Evolutionary conservation across 2,888 invertebrate genomes (phyloP).

Genomic region (Syritta pipiens): DNA sequence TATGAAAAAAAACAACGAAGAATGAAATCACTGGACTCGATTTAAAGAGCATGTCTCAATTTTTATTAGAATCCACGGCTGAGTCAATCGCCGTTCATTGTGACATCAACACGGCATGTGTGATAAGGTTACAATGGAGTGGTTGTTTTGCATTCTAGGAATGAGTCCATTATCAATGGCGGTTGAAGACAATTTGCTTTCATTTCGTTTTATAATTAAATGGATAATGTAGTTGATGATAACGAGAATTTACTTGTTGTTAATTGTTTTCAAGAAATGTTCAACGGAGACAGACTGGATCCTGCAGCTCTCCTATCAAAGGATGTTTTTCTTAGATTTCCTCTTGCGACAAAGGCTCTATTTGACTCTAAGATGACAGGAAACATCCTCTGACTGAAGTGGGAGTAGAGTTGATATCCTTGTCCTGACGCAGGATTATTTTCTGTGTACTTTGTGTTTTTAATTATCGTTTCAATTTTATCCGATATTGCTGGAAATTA

Average conservation of each 20-base stretch:
- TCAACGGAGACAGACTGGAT: too few species aligned
- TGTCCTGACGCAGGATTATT: not conserved
- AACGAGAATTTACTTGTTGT: not conserved
- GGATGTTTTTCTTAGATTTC: not conserved
- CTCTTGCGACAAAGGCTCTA: not conserved
- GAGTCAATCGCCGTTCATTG: too few species aligned
- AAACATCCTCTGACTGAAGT: not conserved
- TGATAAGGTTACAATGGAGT: not conserved
- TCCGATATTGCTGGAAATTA: not conserved
- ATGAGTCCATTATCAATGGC: too few species aligned
- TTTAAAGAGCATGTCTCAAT: not conserved
- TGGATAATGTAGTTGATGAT: not conserved
- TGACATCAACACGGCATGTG: not conserved
- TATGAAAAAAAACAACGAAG: not conserved
- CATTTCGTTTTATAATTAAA: not conserved
- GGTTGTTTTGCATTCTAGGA: not conserved
- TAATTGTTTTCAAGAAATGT: not conserved
- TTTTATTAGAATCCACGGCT: not conserved
- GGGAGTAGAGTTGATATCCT: not conserved
- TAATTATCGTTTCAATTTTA: not conserved
- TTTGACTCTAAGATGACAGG: slow-evolving; percentile 13
- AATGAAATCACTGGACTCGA: slow-evolving; percentile 6
- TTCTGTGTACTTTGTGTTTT: not conserved
- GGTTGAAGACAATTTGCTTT: too few species aligned
- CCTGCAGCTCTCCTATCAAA: not conserved